phyloP scores from a whole-genome alignment of 2,113 vertebrate genomes.

The Camelus bactrianus region DNA sequence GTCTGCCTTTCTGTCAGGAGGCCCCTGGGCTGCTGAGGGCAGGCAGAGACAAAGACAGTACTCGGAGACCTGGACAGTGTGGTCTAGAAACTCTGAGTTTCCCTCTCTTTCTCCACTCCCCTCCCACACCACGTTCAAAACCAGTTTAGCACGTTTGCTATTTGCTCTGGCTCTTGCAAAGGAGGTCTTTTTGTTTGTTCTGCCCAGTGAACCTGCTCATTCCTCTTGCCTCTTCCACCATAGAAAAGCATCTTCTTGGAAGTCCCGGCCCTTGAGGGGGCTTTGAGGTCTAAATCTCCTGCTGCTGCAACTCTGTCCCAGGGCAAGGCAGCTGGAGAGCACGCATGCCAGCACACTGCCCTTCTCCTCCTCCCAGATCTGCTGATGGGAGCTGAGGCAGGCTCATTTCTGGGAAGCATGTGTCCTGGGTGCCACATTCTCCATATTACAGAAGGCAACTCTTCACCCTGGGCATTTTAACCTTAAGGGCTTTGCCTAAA shows the following conservation, averaged over 20 bases:
- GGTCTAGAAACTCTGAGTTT: conserved; percentile 14
- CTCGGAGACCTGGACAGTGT: background rate
- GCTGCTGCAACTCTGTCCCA: background rate
- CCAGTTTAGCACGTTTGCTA: conserved; percentile 67
- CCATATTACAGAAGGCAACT: background rate
- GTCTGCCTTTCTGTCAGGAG: background rate
- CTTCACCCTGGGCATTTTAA: background rate
- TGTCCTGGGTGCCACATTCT: background rate
- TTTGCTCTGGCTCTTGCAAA: conserved; percentile 68
- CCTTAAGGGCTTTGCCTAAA: background rate
- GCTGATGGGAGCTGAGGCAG: background rate
- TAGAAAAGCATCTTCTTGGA: conserved; percentile 56
- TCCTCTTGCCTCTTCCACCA: background rate
- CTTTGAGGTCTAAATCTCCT: background rate
- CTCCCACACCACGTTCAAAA: conserved; percentile 51
- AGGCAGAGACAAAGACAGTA: conserved; percentile 9
- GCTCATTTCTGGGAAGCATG: background rate
- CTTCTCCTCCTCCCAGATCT: background rate
- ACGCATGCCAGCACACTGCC: background rate
- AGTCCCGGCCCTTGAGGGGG: background rate
- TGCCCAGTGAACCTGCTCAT: conserved; percentile 3
- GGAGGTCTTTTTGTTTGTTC: conserved; percentile 55
- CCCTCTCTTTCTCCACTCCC: conserved; percentile 19
- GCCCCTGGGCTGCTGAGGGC: background rate
- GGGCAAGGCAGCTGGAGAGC: background rate